A percentile compares a stretch with the other conserved stretches of the same genome.
These are phyloP conservation scores for Anthopleura xanthogrammica DNA, from an alignment of 92 coral and sea anemone genomes.

Conservation along the genomic window DNA sequence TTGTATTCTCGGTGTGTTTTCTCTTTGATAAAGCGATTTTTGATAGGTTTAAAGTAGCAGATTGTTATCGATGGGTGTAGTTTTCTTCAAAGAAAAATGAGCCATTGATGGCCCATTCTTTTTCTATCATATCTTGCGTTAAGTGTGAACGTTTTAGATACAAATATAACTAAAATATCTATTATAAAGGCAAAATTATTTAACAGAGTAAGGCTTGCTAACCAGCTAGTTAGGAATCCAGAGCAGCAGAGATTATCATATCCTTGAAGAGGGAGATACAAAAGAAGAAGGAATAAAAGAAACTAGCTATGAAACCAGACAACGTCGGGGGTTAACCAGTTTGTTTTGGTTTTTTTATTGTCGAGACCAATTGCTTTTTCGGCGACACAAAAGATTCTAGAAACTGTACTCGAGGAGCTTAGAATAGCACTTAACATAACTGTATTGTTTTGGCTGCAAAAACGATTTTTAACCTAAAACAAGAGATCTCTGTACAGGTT, in stretches of 20 bases:
- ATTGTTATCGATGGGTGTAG: not conserved
- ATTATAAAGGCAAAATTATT: not conserved
- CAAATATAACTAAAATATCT: not conserved
- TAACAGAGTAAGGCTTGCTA: not conserved
- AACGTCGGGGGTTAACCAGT: not conserved
- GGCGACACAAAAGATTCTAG: not conserved
- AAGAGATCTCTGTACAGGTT: not conserved
- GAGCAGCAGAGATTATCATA: not conserved
- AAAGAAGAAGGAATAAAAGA: not conserved
- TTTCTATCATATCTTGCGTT: not conserved
- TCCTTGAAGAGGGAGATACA: not conserved
- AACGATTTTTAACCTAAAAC: not conserved
- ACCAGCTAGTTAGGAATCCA: not conserved
- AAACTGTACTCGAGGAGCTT: not conserved
- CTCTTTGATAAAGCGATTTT: conserved; percentile 9
- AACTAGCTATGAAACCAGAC: not conserved
- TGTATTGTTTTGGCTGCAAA: not conserved
- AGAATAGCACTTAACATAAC: not conserved
- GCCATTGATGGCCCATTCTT: not conserved
- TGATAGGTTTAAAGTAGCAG: not conserved
- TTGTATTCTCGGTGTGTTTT: not conserved
- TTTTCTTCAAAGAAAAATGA: not conserved
- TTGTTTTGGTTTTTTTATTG: not conserved
- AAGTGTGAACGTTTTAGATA: not conserved
- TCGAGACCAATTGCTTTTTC: not conserved